Evolutionary conservation across 2,797 vertebrate species (phyloP).

Genomic region (Craterocephalus amniculus): DNA sequence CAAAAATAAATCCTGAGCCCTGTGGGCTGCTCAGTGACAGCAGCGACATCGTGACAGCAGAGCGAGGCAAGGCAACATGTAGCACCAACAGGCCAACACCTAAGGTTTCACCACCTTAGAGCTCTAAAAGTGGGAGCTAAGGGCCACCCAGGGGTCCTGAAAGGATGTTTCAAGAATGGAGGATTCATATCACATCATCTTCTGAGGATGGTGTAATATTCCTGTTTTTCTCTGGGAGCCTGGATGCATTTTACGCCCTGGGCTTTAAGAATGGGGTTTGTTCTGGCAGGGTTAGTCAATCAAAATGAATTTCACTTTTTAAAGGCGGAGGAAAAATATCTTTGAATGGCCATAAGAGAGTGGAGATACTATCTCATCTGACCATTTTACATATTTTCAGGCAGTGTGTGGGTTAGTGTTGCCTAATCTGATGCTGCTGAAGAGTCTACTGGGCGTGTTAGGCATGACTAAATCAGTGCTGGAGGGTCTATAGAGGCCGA

Average conservation of each 20-base stretch:
- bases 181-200: not conserved
- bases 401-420: not conserved
- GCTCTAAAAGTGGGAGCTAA: conserved; percentile 53
- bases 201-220: not conserved
- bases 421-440: not conserved
- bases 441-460: not conserved
- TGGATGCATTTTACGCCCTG: not conserved
- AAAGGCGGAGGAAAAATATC: not conserved
- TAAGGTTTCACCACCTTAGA: conserved; percentile 67
- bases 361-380: not conserved
- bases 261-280: not conserved
- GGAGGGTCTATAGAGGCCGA: too few species aligned
- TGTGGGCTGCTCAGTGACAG: conserved; percentile 71
- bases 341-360: not conserved
- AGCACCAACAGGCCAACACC: conserved; percentile 52
- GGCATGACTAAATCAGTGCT: too few species aligned
- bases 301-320: not conserved
- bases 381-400: not conserved
- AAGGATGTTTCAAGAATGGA: not conserved
- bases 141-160: conserved; percentile 52
- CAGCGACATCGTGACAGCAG: conserved; percentile 50
- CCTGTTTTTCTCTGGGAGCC: not conserved
- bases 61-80: conserved; percentile 45
- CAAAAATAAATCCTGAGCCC: conserved; percentile 88
- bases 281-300: not conserved